These are phyloP conservation scores for Paragorgia papillata DNA, from an alignment of 92 coral and sea anemone genomes.

Conservation along the genomic window DNA sequence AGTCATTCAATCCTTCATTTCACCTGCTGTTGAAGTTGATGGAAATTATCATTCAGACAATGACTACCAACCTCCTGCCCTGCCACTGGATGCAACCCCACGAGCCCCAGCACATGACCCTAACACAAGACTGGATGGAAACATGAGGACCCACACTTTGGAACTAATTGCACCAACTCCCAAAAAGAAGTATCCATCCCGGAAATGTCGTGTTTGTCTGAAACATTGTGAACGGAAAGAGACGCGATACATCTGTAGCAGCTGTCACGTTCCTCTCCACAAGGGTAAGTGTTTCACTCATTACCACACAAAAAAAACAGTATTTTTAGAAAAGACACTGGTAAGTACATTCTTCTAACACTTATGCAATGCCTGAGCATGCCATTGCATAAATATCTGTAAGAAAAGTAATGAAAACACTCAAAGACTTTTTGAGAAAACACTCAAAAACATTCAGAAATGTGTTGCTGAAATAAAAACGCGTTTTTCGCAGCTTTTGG, in stretches of 20 bases:
- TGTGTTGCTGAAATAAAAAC: too few relatives aligned
- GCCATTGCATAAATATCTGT: too few relatives aligned
- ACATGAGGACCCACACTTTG: slow-evolving; percentile 24
- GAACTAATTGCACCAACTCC: slow-evolving; percentile 33
- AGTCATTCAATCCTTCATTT: slow-evolving; percentile 13
- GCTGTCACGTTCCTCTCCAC: slow-evolving; percentile 34
- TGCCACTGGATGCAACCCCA: not conserved
- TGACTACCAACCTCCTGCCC: slow-evolving; percentile 2
- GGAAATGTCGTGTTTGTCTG: slow-evolving; percentile 27
- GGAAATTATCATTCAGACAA: slow-evolving; percentile 9
- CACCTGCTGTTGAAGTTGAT: not conserved
- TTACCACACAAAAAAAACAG: not conserved
- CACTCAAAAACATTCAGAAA: not conserved
- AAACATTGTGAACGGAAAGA: slow-evolving; percentile 31
- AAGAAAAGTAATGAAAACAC: not conserved
- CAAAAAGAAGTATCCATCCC: slow-evolving; percentile 35
- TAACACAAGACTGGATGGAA: slow-evolving; percentile 36
- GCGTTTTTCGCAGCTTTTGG: not conserved
- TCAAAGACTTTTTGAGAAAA: not conserved
- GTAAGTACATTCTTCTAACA: too few relatives aligned
- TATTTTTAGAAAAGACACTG: too few relatives aligned
- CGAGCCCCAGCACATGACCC: slow-evolving; percentile 23
- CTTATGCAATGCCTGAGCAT: too few relatives aligned
- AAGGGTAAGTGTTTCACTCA: slow-evolving; percentile 29
- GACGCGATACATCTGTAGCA: slow-evolving; percentile 8